These are phyloP conservation scores for Falco columbarius DNA, from an alignment of 2,797 vertebrate species.

Conservation along the genomic window DNA sequence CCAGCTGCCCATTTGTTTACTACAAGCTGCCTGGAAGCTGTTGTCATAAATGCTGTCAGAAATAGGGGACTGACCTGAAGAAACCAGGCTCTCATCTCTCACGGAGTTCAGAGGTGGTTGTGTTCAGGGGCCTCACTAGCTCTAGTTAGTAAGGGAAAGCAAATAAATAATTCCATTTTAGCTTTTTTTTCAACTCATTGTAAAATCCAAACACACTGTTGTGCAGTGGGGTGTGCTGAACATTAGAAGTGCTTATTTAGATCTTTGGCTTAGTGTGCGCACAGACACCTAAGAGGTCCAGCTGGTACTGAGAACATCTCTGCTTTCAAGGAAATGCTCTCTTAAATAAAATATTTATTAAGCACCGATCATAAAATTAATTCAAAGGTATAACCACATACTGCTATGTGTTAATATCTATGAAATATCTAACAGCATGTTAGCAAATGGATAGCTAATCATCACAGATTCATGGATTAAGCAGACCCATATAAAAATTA, in stretches of 20 bases:
- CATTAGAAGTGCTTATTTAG: neutral
- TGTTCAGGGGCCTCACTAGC: neutral
- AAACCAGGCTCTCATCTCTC: neutral
- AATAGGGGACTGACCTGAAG: neutral
- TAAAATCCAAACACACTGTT: neutral
- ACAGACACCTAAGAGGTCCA: neutral
- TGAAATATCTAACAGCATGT: neutral
- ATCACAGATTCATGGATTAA: neutral
- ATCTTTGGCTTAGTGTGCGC: neutral
- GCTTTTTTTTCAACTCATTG: neutral
- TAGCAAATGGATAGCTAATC: neutral
- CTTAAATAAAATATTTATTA: neutral
- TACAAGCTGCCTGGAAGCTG: neutral
- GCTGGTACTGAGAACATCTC: neutral
- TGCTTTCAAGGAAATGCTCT: neutral
- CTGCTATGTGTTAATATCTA: neutral
- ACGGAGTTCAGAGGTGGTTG: neutral
- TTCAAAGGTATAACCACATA: neutral
- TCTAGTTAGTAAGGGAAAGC: neutral
- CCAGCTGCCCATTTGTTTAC: neutral
- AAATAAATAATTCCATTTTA: neutral
- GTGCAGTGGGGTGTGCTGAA: neutral
- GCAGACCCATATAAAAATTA: neutral
- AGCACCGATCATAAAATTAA: neutral
- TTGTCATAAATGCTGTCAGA: neutral